Conservation (phyloP, 2,113 vertebrate species). For the Mirza zaza region DNA sequence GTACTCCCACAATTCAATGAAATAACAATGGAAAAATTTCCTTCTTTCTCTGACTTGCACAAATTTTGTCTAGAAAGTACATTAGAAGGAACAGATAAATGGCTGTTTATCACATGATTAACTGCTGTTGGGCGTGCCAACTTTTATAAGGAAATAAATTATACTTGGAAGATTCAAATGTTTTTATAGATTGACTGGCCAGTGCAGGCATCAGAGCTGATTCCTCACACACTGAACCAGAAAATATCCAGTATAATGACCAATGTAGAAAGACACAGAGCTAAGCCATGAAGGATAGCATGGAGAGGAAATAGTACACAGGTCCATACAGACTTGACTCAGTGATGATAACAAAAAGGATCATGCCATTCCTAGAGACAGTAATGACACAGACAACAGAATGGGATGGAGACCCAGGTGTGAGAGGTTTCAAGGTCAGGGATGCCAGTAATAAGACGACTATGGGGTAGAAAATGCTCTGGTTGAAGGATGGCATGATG, state of each 20-base stretch:
- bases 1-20: constrained; percentile 91
- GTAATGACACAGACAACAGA: constrained; percentile 63
- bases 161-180: constrained; percentile 81
- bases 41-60: constrained; percentile 83
- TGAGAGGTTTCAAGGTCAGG: constrained; percentile 54
- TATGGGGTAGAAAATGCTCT: constrained; percentile 9
- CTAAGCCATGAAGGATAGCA: constrained; percentile 61
- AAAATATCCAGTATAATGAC: constrained; percentile 67
- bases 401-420: constrained; percentile 55
- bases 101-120: constrained; percentile 76
- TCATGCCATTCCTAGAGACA: constrained; percentile 68
- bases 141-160: constrained; percentile 81
- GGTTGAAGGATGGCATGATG: constrained; percentile 55
- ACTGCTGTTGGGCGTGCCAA: constrained; percentile 74
- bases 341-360: constrained; percentile 59
- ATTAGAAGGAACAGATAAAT: constrained; percentile 88
- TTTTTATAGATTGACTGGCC: constrained; percentile 38
- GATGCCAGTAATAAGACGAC: constrained; percentile 73
- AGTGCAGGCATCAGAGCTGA: constrained; percentile 72
- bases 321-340: constrained; percentile 65
- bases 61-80: constrained; percentile 83
- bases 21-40: constrained; percentile 85
- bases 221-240: constrained; percentile 61
- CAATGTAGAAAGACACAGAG: constrained; percentile 47
- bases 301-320: constrained; percentile 73